Conservation (phyloP, 2,797 vertebrate genomes). For the Hydrocynus forskahlii region DNA sequence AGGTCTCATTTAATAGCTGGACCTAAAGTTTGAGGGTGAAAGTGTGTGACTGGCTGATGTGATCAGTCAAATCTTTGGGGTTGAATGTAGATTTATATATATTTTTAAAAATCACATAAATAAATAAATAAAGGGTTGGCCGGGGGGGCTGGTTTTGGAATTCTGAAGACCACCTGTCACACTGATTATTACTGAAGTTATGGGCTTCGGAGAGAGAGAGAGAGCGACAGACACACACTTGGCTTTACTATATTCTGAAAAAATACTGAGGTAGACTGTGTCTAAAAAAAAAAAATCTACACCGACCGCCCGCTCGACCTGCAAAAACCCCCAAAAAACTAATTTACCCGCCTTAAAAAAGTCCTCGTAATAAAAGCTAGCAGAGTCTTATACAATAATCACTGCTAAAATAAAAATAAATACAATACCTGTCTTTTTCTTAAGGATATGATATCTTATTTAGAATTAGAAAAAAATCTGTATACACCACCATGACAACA, state of each 20-base stretch:
- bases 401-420: constrained; percentile 50
- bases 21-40: background rate
- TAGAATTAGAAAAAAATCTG: constrained; percentile 84
- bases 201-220: too few species aligned
- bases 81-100: background rate
- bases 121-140: constrained; percentile 11
- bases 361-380: constrained; percentile 77
- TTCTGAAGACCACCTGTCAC: background rate
- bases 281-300: constrained; percentile 74
- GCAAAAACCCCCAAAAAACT: constrained; percentile 34
- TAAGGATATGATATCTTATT: constrained; percentile 85
- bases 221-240: constrained; percentile 59
- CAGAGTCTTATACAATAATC: constrained; percentile 79
- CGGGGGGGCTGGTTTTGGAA: background rate
- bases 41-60: background rate
- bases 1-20: constrained; percentile 30
- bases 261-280: constrained; percentile 93
- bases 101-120: background rate
- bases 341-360: constrained; percentile 59
- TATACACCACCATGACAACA: constrained; percentile 63
- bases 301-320: constrained; percentile 57
- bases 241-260: constrained; percentile 76
- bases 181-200: background rate
- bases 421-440: constrained; percentile 75
- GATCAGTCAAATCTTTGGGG: constrained; percentile 6